Base-by-base conservation (phyloP, 1,140 invertebrate genomes). In the Drosophila miranda region DNA sequence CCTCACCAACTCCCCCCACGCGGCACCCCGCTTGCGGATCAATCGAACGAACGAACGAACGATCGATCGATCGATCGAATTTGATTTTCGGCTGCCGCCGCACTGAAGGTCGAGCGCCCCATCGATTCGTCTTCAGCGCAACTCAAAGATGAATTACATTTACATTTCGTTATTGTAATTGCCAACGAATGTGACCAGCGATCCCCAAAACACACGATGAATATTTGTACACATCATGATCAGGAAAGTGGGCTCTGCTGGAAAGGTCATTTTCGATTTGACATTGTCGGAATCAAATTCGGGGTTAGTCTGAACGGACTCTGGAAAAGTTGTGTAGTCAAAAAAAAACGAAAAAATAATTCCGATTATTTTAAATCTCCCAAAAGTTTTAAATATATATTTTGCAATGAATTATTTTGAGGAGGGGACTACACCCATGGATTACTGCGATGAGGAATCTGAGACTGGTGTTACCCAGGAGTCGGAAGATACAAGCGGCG, bases 141-240 rank as follows among this genome's bases (percentile, higher is more conserved):
- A 72, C 75, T 77, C 59, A 55, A 69, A 86, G 75, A 66, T 66
- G 72, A 73, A 86, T 84, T 86, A 70, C 81, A 82, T 83, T 83
- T 83, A 82, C 63, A 83, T 82, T 83, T 63, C 74, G 64, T 64
- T 60, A 75, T 28, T 68, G 63, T 79, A 80, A 79, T 80, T 79
- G 71, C 51, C 63, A 67, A 71, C 66, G 78, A 66, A 71, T 72
- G 69, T 43, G 49, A 52, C 38, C 62, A 71, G 78, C 59, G 23
- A 46, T 16, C 42, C 52, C 54, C 13, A 3, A 1, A 23, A 49
- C 43, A 28, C 30, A 61, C 56, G 61, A 61, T 43, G 19, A 46
- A 21, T 28, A 42, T 23, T 52, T 16, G 26, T 13, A 34, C 53
- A 61, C 41, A 50, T 34, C 44, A 60, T 11, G 26, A 43, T n/a